Base-by-base conservation (phyloP, 2,113 vertebrate genomes). In the Abramis brama region DNA sequence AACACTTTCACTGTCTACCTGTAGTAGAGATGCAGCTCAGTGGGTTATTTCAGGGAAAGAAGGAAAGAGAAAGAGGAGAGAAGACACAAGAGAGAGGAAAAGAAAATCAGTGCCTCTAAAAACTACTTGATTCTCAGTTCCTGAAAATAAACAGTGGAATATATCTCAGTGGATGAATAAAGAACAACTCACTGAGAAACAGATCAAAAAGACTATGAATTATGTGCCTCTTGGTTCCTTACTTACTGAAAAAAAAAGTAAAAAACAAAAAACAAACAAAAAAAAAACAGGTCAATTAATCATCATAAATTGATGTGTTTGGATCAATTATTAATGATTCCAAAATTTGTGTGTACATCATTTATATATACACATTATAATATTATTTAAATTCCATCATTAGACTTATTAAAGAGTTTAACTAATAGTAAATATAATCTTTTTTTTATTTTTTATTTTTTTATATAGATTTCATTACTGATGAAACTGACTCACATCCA, bases 101-200 rank as follows among this genome's bases (percentile, higher is more conserved):
- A 91, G 89, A 92, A 88, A 86, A 85, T 23, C 90, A 82, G 91
- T 43, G 87, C 73, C 83, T 89, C 11, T 85, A 79, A 89, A 87
- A 91, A 90, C 79, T 15, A 74, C 71, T 47, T 47, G 79, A 82
- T 79, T 91, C 91, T 93, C 91, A 88, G 88, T 89, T 89, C 88
- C 91, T 89, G 88, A 86, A 93, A 91, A 92, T n/a, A 83, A 91
- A 77, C 92, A 79, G 50, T 85, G 83, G 80, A 60, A 68, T 85
- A 81, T 86, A 87, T 91, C 92, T 91, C 79, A 80, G 25, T 90
- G 76, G 9, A 86, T 91, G 90, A 92, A 91, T 78, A 89, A 33
- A 86, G 89, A 91, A 86, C 83, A 86, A 89, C 89, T 92, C 91
- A 88, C 89, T 89, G 89, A 92, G 90, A 92, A 90, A 87, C 87